Percentiles rank a stretch among this genome's conserved stretches.
phyloP scores from a whole-genome alignment of 2,113 vertebrate species.

The Rynchops niger region DNA sequence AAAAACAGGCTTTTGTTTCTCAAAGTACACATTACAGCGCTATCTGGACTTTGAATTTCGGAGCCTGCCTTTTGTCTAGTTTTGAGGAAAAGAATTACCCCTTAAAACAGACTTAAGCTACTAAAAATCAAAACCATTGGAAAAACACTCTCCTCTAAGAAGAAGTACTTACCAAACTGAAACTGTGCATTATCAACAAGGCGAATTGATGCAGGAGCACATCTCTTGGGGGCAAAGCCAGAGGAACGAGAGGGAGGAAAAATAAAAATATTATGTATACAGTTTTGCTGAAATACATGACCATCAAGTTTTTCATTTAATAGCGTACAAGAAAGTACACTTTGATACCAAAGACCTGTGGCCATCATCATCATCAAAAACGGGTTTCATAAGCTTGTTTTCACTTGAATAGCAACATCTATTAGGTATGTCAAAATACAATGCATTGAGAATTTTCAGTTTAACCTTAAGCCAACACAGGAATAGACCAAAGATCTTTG shows the following conservation, averaged over 20 bases:
- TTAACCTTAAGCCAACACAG: neutral
- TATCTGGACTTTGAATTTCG: neutral
- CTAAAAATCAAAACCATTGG: neutral
- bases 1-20: neutral
- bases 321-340: neutral
- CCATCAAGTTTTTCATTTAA: neutral
- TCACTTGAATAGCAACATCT: neutral
- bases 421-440: neutral
- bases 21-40: neutral
- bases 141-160: neutral
- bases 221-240: constrained; percentile 80
- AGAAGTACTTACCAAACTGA: constrained; percentile 89
- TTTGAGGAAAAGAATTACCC: neutral
- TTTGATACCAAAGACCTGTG: neutral
- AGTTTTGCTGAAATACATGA: neutral
- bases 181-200: constrained; percentile 97
- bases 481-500: neutral
- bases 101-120: neutral
- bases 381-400: neutral
- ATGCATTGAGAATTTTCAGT: neutral
- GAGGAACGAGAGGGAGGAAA: neutral
- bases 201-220: constrained; percentile 96
- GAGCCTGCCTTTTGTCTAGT: neutral
- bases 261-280: neutral
- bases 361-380: neutral